Base-by-base conservation (phyloP, 2,113 vertebrate genomes). In the Orycteropus afer region DNA sequence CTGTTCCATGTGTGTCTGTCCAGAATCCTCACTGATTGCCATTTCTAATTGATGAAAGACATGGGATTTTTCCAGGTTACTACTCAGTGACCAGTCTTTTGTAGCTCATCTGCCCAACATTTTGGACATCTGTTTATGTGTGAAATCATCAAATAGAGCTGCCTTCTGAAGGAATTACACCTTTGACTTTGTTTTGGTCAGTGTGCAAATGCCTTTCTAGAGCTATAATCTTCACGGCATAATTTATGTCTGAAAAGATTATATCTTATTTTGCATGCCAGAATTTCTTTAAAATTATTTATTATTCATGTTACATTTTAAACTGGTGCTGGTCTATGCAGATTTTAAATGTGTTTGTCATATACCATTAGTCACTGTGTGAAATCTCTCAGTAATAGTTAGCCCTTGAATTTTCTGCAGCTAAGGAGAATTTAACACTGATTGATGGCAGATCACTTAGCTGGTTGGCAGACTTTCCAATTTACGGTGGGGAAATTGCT, bases 361-460 rank as follows among this genome's bases (percentile, higher is more conserved):
- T 98, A 98, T 98, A 98, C 98, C 98, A 99, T 99, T 99, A 99
- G 99, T 99, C 99, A 99, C 98, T 97, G 95, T 98, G 98, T 99
- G 98, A 99, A 98, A 98, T 98, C 96, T 98, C 98, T 98, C 98
- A 98, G 98, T 99, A 99, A 99, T 99, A 98, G 98, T 99, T 98
- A 99, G 98, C 98, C 98, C 98, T 98, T 98, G 98, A 98, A 98
- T 98, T 98, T 98, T 97, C 98, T 98, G 98, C 97, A 98, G 98
- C 99, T 99, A 98, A 98, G 98, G 98, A 99, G 98, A 99, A 99
- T 98, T 98, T 98, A 98, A 98, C 98, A 91, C 97, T 99, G 99
- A 99, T 99, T 99, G 99, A 99, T 99, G 99, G 98, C 98, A 98
- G 99, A 99, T 99, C 98, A 99, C 99, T 99, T 98, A 99, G 99